These are phyloP conservation scores for Forbesichthys agassizii DNA, from an alignment of 2,113 vertebrate species.

Conservation along the genomic window DNA sequence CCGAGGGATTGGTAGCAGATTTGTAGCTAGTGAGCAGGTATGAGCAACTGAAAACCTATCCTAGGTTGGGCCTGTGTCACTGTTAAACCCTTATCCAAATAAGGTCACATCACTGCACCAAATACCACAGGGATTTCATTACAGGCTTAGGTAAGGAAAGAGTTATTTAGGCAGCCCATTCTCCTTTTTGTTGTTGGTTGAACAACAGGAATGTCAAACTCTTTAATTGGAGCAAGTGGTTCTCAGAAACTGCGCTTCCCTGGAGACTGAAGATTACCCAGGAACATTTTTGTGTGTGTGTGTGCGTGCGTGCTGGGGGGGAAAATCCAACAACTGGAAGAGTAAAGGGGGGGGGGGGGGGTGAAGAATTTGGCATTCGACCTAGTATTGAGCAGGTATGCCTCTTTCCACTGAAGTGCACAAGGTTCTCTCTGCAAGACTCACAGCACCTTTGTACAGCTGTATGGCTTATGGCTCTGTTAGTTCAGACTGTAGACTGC, in stretches of 20 bases:
- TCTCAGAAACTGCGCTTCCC: slow-evolving; percentile 8
- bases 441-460: no score
- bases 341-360: no score
- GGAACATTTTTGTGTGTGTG: slow-evolving; percentile 7
- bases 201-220: slow-evolving; percentile 53
- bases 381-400: no score
- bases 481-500: no score
- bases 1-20: neutral
- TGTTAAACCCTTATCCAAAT: slow-evolving; percentile 66
- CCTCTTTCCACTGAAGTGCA: no score
- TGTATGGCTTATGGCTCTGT: no score
- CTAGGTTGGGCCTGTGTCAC: slow-evolving; percentile 26
- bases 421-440: no score
- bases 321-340: no score
- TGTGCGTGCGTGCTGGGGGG: no score
- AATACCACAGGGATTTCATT: slow-evolving; percentile 68
- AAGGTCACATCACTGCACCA: slow-evolving; percentile 66
- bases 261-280: slow-evolving; percentile 20
- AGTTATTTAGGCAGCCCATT: slow-evolving; percentile 29
- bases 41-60: slow-evolving; percentile 39
- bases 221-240: slow-evolving; percentile 39
- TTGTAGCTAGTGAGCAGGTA: slow-evolving; percentile 42
- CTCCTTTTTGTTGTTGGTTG: slow-evolving; percentile 26
- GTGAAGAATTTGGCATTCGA: no score
- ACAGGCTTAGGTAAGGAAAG: slow-evolving; percentile 49